These are phyloP conservation scores for Pilophorus perplexus DNA, from an alignment of 2,888 invertebrate genomes.

Conservation along the genomic window DNA sequence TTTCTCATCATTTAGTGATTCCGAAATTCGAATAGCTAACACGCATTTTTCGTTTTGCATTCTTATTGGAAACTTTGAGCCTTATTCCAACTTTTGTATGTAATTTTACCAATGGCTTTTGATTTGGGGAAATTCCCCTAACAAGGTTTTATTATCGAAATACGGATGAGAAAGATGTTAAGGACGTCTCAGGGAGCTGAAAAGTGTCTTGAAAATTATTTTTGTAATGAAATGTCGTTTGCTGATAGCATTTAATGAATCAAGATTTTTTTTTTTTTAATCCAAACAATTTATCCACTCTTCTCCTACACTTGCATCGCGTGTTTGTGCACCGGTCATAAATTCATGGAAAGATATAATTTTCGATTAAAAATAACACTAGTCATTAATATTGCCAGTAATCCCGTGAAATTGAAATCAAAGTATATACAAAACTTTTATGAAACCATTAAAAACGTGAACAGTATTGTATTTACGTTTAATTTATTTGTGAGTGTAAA, in stretches of 20 bases:
- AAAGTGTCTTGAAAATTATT: not conserved
- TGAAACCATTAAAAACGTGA: slow-evolving; percentile 7
- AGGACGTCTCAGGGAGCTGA: slow-evolving; percentile 2
- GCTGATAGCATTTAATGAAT: slow-evolving; percentile 10
- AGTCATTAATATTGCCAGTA: slow-evolving; percentile 32
- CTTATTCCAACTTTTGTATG: not conserved
- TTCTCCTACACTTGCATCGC: no score
- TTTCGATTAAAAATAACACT: no score
- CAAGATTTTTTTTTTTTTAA: no score
- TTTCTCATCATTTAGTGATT: no score
- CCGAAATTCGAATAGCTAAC: slow-evolving; percentile 10
- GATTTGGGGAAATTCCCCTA: no score
- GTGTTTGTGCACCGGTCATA: no score
- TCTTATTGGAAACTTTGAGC: no score
- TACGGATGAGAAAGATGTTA: no score
- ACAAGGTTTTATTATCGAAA: no score
- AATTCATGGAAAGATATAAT: no score
- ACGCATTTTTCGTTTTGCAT: no score
- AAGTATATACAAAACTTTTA: slow-evolving; percentile 26
- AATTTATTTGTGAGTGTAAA: slow-evolving; percentile 18
- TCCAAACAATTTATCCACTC: no score
- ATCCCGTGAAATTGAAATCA: slow-evolving; percentile 20
- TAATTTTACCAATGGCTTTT: not conserved
- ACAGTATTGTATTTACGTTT: slow-evolving; percentile 32
- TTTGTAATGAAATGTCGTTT: slow-evolving; percentile 1